Evolutionary conservation across 2,888 invertebrate genomes (phyloP).

Genomic region (Himalopsyche anomala): DNA sequence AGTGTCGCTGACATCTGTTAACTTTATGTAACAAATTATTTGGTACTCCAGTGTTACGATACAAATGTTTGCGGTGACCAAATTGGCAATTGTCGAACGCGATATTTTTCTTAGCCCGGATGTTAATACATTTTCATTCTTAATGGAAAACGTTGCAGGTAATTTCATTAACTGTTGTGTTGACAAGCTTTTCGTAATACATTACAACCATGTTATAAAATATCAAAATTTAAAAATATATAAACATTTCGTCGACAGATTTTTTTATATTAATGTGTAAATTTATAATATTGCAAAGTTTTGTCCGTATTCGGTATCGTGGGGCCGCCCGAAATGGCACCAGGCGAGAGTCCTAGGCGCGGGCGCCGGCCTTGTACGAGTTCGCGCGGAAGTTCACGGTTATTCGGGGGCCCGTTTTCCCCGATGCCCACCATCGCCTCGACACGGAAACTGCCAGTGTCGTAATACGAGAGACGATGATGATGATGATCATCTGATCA

Average conservation of each 20-base stretch:
- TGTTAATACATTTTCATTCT: background rate
- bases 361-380: slow-evolving; percentile 73
- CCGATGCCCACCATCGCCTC: slow-evolving; percentile 45
- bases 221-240: no score
- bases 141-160: no score
- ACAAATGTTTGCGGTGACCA: background rate
- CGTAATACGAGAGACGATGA: slow-evolving; percentile 37
- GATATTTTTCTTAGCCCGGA: background rate
- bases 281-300: background rate
- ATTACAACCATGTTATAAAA: no score
- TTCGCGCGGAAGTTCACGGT: slow-evolving; percentile 75
- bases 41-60: background rate
- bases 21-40: slow-evolving; percentile 6
- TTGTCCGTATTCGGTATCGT: slow-evolving; percentile 27
- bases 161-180: no score
- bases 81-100: background rate
- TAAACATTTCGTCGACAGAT: no score
- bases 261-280: no score
- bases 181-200: no score
- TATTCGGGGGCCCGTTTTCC: slow-evolving; percentile 67
- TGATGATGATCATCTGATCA: slow-evolving; percentile 34
- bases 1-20: slow-evolving; percentile 36
- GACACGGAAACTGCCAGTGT: slow-evolving; percentile 7
- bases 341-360: slow-evolving; percentile 66
- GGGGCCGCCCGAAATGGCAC: slow-evolving; percentile 18